These are phyloP conservation scores for Strigamia maritima DNA, from an alignment of 2,888 invertebrate species.

Conservation along the genomic window DNA sequence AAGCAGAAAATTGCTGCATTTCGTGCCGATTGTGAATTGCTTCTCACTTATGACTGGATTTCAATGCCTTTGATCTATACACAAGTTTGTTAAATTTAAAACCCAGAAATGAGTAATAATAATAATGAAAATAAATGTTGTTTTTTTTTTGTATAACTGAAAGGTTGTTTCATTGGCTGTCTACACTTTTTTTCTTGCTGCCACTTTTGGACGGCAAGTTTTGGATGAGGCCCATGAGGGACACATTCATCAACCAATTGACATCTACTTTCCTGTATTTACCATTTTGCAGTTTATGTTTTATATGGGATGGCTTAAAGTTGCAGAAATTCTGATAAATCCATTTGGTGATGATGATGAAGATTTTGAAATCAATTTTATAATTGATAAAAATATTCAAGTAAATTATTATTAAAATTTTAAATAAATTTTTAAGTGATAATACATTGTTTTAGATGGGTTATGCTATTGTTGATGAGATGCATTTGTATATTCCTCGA, in stretches of 20 bases:
- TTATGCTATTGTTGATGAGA: conserved; percentile 88
- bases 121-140: neutral
- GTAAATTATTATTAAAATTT: conserved; percentile 55
- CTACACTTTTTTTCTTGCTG: conserved; percentile 86
- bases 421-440: too few relatives aligned
- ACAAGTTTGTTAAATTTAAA: conserved; percentile 62
- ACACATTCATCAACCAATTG: conserved; percentile 18
- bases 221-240: conserved; percentile 57
- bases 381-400: conserved; percentile 45
- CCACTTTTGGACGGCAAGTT: conserved; percentile 82
- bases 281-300: conserved; percentile 44
- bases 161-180: conserved; percentile 88
- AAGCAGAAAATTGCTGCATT: conserved; percentile 72
- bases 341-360: conserved; percentile 53
- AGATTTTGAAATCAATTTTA: conserved; percentile 50
- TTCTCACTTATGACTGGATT: conserved; percentile 71
- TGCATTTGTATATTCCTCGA: conserved; percentile 89
- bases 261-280: conserved; percentile 44
- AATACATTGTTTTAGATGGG: neutral
- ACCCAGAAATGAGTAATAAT: neutral
- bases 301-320: conserved; percentile 45
- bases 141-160: too few relatives aligned
- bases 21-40: conserved; percentile 67
- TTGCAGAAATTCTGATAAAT: conserved; percentile 53
- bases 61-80: conserved; percentile 81